Percentiles rank a stretch among this genome's conserved stretches.
Conservation (phyloP, 1,140 invertebrate species). For the Sitodiplosis mosellana region DNA sequence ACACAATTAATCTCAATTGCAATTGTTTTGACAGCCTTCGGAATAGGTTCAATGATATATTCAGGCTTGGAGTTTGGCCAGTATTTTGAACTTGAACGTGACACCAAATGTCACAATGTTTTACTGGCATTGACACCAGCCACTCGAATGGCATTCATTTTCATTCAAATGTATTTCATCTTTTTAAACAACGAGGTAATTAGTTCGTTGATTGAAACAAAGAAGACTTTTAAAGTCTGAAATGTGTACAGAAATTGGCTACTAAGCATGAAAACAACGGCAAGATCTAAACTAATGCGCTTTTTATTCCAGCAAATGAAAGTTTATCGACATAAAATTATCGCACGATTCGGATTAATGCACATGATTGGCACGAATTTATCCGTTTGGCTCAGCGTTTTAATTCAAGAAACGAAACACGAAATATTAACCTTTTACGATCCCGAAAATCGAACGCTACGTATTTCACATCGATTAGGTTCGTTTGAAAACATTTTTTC, state of each 20-base stretch:
- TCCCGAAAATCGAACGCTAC: constrained; percentile 62
- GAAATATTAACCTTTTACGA: constrained; percentile 81
- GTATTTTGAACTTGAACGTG: constrained; percentile 73
- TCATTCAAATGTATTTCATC: constrained; percentile 92
- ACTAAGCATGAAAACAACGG: neutral
- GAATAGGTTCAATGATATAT: constrained; percentile 88
- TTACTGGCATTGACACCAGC: constrained; percentile 70
- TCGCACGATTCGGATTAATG: constrained; percentile 81
- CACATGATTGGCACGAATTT: constrained; percentile 92
- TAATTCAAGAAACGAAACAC: constrained; percentile 85
- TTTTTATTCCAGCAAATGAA: constrained; percentile 59
- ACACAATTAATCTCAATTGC: no score
- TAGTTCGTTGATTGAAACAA: constrained; percentile 1
- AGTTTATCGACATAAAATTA: constrained; percentile 68
- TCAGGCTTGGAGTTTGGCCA: constrained; percentile 84
- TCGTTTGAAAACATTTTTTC: no score
- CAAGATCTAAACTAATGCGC: no score
- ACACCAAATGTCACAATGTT: constrained; percentile 73
- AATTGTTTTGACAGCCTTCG: constrained; percentile 46
- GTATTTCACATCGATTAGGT: constrained; percentile 52
- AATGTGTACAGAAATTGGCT: neutral
- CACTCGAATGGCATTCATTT: constrained; percentile 80
- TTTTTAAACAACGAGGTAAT: constrained; percentile 79
- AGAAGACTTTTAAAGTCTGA: neutral
- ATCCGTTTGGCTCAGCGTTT: constrained; percentile 81